A percentile compares a stretch with the other conserved stretches of the same genome.
Conservation (phyloP, 1,140 invertebrate genomes). For the silkworm (Bombyx mori) region ASM3026992v2 NC_085116.1:1061501-1062000, state of each 20-base stretch:
- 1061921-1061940: too few species aligned
- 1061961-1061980: too few species aligned
- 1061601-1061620: conserved; percentile 38
- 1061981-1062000: neutral
- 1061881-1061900: too few species aligned
- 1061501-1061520: conserved; percentile 15
- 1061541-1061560: neutral
- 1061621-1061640: conserved; percentile 20
- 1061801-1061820: too few species aligned
- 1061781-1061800: too few species aligned
- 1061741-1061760: neutral
- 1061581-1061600: conserved; percentile 13
- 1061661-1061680: conserved; percentile 19
- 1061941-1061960: too few species aligned
- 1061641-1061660: conserved; percentile 17
- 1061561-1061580: neutral
- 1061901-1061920: too few species aligned
- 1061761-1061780: neutral
- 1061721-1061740: neutral
- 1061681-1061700: conserved; percentile 19
- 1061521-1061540: conserved; percentile 18
- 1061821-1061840: too few species aligned
- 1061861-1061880: too few species aligned
- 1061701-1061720: too few species aligned
- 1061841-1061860: too few species aligned